phyloP scores from a whole-genome alignment of 1,140 invertebrate genomes.

The Nixonia krombeini region DNA sequence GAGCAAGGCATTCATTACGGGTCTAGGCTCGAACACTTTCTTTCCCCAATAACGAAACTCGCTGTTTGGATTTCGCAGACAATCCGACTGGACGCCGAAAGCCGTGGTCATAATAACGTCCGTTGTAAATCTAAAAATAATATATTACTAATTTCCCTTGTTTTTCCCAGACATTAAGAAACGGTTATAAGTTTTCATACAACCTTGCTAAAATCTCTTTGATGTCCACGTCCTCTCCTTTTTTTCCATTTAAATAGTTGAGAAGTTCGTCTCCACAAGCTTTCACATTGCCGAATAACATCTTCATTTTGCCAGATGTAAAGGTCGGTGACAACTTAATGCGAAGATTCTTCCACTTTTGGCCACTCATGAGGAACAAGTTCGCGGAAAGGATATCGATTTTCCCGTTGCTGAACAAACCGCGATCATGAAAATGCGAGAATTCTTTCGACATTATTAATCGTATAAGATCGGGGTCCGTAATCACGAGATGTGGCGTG shows the following conservation, averaged over 20 bases:
- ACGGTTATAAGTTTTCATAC: neutral
- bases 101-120: slow-evolving; percentile 56
- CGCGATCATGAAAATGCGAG: no score
- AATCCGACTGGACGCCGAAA: slow-evolving; percentile 58
- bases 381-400: slow-evolving; percentile 72
- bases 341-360: slow-evolving; percentile 72
- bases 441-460: no score
- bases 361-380: slow-evolving; percentile 67
- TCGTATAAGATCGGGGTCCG: slow-evolving; percentile 71
- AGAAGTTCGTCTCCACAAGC: slow-evolving; percentile 63
- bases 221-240: slow-evolving; percentile 48
- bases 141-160: neutral
- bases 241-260: slow-evolving; percentile 26
- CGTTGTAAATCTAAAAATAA: slow-evolving; percentile 39
- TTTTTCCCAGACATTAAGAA: neutral
- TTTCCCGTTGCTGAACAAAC: no score
- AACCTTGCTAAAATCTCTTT: slow-evolving; percentile 71
- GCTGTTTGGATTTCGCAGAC: slow-evolving; percentile 48
- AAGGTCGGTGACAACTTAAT: slow-evolving; percentile 74
- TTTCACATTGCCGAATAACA: slow-evolving; percentile 70
- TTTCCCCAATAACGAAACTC: slow-evolving; percentile 55
- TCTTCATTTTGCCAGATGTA: slow-evolving; percentile 74
- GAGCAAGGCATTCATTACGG: slow-evolving; percentile 31
- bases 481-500: slow-evolving; percentile 66
- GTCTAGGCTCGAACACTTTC: slow-evolving; percentile 44